Conservation (phyloP, 2,797 vertebrate species). For the Sebastes steindachneri region DNA sequence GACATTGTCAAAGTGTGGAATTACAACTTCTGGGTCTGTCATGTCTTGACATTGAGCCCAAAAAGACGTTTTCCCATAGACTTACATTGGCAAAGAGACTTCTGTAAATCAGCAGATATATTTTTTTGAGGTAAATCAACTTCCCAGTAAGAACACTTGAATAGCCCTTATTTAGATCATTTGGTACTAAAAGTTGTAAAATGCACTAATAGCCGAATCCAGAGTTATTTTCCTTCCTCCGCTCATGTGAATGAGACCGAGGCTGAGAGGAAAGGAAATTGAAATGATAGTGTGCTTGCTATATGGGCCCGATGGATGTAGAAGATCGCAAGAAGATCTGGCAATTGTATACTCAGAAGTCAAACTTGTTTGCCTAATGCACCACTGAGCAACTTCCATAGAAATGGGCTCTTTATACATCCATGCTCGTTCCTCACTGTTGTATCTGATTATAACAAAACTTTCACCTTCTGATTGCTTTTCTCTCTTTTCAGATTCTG, state of each 20-base stretch:
- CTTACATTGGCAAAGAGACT: not conserved
- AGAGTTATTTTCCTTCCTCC: not conserved
- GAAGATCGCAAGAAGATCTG: too few species aligned
- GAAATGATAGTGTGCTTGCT: not conserved
- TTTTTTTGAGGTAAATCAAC: not conserved
- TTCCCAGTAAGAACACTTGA: not conserved
- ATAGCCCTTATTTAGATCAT: not conserved
- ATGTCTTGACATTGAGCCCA: not conserved
- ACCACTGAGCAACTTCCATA: not conserved
- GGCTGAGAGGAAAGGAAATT: not conserved
- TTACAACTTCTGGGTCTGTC: not conserved
- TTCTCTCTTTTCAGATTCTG: constrained; percentile 10
- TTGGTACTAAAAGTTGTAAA: not conserved
- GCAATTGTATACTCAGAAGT: not conserved
- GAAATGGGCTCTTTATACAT: not conserved
- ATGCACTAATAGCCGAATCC: too few species aligned
- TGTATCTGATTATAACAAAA: not conserved
- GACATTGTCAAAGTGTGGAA: too few species aligned
- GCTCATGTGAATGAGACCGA: not conserved
- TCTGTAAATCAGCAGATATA: not conserved
- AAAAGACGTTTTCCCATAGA: not conserved
- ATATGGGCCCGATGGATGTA: too few species aligned
- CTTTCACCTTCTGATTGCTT: not conserved
- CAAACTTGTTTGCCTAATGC: not conserved
- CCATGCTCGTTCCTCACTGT: not conserved